Evolutionary conservation across 2,797 vertebrate genomes (phyloP).

Genomic region (Mormyrus proboscirostris): DNA sequence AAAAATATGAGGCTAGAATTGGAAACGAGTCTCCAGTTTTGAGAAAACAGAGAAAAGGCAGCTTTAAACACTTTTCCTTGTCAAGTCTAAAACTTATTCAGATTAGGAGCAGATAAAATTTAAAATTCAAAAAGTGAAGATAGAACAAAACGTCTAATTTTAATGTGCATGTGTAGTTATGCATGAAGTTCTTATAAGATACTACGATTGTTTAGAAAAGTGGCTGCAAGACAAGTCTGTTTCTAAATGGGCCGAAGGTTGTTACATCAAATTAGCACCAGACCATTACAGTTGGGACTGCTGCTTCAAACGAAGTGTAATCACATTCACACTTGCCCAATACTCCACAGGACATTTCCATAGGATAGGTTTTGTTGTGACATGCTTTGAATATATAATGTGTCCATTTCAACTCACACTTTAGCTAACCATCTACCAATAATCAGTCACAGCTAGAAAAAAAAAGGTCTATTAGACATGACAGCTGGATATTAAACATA

Average conservation of each 20-base stretch:
- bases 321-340: constrained; percentile 1
- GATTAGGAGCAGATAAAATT: background rate
- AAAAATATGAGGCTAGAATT: background rate
- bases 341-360: background rate
- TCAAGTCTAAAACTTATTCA: background rate
- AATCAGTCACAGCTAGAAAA: background rate
- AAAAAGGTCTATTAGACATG: constrained; percentile 7
- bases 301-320: background rate
- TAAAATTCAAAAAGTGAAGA: background rate
- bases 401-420: background rate
- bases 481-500: constrained; percentile 13
- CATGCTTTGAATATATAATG: background rate
- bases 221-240: background rate
- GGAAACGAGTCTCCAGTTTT: background rate
- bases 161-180: background rate
- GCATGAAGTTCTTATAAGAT: background rate
- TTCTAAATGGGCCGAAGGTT: background rate
- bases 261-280: background rate
- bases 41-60: background rate
- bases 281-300: background rate
- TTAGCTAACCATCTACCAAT: background rate
- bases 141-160: background rate
- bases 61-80: background rate
- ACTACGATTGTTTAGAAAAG: background rate
- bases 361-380: background rate